Conservation (phyloP, 2,113 vertebrate genomes). For the Leucoraja erinaceus region DNA sequence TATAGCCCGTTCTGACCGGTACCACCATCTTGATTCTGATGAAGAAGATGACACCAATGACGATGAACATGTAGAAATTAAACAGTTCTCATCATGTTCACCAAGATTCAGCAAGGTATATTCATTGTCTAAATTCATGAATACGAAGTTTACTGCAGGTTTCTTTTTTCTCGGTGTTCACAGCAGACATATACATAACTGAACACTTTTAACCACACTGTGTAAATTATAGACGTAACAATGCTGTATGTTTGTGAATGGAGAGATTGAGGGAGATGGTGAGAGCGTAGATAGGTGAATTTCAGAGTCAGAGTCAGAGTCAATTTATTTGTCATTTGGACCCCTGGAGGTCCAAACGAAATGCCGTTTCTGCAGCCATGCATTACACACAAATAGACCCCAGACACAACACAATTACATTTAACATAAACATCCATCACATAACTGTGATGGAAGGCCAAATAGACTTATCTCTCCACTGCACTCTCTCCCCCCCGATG, state of each 20-base stretch:
- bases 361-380: no score
- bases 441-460: no score
- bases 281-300: neutral
- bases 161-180: neutral
- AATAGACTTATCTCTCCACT: no score
- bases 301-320: no score
- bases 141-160: neutral
- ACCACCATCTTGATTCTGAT: constrained; percentile 89
- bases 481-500: no score
- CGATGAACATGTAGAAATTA: constrained; percentile 83
- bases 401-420: no score
- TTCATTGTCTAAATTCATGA: neutral
- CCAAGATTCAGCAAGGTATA: constrained; percentile 90
- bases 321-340: no score
- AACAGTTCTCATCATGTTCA: constrained; percentile 93
- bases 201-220: neutral
- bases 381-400: no score
- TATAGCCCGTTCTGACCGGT: constrained; percentile 82
- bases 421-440: no score
- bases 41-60: constrained; percentile 94
- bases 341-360: no score
- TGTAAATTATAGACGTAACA: neutral
- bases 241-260: neutral
- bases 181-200: neutral
- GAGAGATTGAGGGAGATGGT: neutral